Conservation (phyloP, 2,797 vertebrate species). For the Ataeniobius toweri region DNA sequence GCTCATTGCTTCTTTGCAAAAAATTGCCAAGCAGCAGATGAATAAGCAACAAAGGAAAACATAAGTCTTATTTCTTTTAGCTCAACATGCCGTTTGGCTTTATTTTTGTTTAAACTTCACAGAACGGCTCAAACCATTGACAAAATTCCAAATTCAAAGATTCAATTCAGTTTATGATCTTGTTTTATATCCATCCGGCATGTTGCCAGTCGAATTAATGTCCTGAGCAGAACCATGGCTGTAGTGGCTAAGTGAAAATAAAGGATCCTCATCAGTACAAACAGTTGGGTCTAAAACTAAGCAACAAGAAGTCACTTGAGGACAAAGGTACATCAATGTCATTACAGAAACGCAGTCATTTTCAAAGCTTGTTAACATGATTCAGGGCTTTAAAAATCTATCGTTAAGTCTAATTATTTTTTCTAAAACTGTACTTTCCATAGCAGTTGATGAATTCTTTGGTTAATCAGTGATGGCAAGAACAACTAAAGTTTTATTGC, state of each 20-base stretch:
- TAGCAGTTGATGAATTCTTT: constrained; percentile 43
- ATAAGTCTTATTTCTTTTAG: constrained; percentile 18
- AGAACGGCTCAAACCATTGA: constrained; percentile 16
- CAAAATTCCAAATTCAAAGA: constrained; percentile 30
- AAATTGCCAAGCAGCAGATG: neutral
- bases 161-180: constrained; percentile 43
- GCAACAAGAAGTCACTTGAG: constrained; percentile 31
- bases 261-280: constrained; percentile 43
- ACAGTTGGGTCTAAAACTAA: constrained; percentile 42
- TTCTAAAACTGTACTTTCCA: constrained; percentile 55
- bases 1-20: neutral
- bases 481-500: constrained; percentile 24
- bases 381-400: constrained; percentile 67
- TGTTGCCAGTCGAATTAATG: constrained; percentile 36
- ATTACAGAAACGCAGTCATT: constrained; percentile 46
- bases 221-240: constrained; percentile 42
- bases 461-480: constrained; percentile 25
- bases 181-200: constrained; percentile 32
- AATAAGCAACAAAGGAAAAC: constrained; percentile 16
- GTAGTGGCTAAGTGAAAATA: constrained; percentile 46
- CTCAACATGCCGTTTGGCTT: constrained; percentile 19
- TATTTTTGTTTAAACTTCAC: constrained; percentile 11
- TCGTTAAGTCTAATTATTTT: constrained; percentile 58
- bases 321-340: constrained; percentile 44
- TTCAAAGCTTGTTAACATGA: constrained; percentile 67